Percentiles rank a stretch among this genome's conserved stretches.
Conservation (phyloP, 2,797 vertebrate species). For the Leptatherina wallacei region DNA sequence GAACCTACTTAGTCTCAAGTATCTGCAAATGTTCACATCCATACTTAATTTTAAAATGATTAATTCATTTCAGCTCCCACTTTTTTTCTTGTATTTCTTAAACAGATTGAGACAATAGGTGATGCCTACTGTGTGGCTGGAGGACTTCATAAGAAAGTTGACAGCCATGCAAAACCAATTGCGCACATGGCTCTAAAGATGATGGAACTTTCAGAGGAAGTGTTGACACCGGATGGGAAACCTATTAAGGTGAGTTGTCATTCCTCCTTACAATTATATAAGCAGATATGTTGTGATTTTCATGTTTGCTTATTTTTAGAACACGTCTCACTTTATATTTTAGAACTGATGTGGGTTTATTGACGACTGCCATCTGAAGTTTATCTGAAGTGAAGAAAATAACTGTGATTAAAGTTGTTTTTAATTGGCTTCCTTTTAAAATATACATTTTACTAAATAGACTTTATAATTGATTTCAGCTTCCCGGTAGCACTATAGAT, state of each 20-base stretch:
- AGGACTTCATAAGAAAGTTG: constrained; percentile 95
- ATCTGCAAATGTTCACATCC: constrained; percentile 5
- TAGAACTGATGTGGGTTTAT: too few relatives aligned
- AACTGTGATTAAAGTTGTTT: too few relatives aligned
- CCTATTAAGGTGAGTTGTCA: constrained; percentile 91
- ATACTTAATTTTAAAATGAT: constrained; percentile 5
- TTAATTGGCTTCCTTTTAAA: too few relatives aligned
- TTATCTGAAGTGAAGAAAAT: too few relatives aligned
- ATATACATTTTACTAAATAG: too few relatives aligned
- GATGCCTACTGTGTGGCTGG: constrained; percentile 97
- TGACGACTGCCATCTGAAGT: too few relatives aligned
- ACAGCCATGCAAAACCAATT: constrained; percentile 94
- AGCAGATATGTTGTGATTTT: not conserved
- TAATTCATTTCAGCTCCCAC: constrained; percentile 3
- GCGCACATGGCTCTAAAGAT: constrained; percentile 99
- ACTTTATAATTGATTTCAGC: too few relatives aligned
- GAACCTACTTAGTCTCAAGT: constrained; percentile 18
- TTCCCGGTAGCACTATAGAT: too few relatives aligned
- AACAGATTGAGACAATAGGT: constrained; percentile 98
- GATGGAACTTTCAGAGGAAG: constrained; percentile 99
- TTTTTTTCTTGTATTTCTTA: constrained; percentile 11
- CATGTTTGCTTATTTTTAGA: not conserved
- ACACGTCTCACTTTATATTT: too few relatives aligned
- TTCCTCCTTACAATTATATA: not conserved
- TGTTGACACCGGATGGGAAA: constrained; percentile 93